Base-by-base conservation (phyloP, 2,113 vertebrate genomes). In the Lontra canadensis region DNA sequence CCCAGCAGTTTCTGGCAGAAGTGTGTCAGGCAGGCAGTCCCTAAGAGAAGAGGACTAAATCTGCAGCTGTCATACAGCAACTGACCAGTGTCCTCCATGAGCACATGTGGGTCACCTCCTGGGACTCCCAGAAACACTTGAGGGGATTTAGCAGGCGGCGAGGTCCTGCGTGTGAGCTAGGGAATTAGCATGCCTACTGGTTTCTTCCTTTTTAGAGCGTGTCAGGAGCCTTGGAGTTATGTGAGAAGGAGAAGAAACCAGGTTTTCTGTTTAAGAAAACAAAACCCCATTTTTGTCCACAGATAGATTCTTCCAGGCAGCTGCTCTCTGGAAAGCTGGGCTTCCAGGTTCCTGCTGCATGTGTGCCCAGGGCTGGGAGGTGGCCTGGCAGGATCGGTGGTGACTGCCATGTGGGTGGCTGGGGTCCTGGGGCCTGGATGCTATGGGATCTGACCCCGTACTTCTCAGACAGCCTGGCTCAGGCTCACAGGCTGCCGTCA, bases 381-480 rank as follows among this genome's bases (percentile, higher is more conserved):
- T 39, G 15, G 88, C 39, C 55, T 39, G 11, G 67, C 4, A 36
- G 67, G 57, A 34, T 74, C n/a, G 57, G 3, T 6, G 18, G 76
- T 21, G 69, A 26, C 88, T 76, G 57, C 0, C 1, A 84, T 52
- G 79, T 59, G 61, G 88, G 76, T 36, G 21, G 34, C 47, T 0
- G 1, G 89, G 42, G 78, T 80, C 69, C 55, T 0, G 34, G 25
- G 34, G 78, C 20, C 63, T 21, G 73, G 57, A 3, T 49, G 67
- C 78, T 63, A 21, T 49, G 55, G 95, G 92, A 67, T 94, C 93
- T 98, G 98, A 98, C 97, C 98, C 96, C 79, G 94, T 36, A 67
- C 94, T 97, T 88, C 85, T 20, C 96, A 97, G 97, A 98, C 97
- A 98, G 96, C 88, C 96, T 91, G 90, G 79, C 96, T 85, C 83